These are phyloP conservation scores for Oscheius sp. DNA, from an alignment of 1,140 invertebrate genomes.

Conservation along the genomic window DNA sequence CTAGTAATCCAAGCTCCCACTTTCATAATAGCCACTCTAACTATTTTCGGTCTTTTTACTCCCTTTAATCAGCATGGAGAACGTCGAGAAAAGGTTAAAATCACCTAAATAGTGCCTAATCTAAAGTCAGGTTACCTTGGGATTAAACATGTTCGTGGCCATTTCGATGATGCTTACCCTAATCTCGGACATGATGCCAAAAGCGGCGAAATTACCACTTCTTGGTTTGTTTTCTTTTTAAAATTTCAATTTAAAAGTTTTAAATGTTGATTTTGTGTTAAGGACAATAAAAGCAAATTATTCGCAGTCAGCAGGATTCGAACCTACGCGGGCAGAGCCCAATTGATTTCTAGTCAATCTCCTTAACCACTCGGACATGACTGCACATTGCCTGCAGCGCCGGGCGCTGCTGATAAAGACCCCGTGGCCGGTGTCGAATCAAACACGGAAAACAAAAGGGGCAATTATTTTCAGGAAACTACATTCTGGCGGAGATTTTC, in stretches of 20 bases:
- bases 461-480: constrained; percentile 20
- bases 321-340: constrained; percentile 48
- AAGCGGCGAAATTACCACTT: constrained; percentile 31
- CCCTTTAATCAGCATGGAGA: constrained; percentile 26
- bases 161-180: constrained; percentile 40
- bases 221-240: constrained; percentile 15
- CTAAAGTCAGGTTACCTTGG: constrained; percentile 31
- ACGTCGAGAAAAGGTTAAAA: constrained; percentile 11
- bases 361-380: constrained; percentile 45
- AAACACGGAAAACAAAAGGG: not conserved
- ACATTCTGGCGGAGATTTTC: constrained; percentile 30
- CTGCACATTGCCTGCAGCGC: too few relatives aligned
- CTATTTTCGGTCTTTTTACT: constrained; percentile 34
- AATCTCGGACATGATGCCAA: constrained; percentile 37
- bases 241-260: too few relatives aligned
- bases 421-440: not conserved
- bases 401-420: too few relatives aligned
- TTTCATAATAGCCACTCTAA: constrained; percentile 25
- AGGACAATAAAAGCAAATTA: too few relatives aligned
- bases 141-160: constrained; percentile 31
- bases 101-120: not conserved
- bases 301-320: constrained; percentile 45
- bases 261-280: too few relatives aligned
- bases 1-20: constrained; percentile 35
- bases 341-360: constrained; percentile 47